These are phyloP conservation scores for Euglossa dilemma DNA, from an alignment of 1,140 invertebrate species.

Conservation along the genomic window DNA sequence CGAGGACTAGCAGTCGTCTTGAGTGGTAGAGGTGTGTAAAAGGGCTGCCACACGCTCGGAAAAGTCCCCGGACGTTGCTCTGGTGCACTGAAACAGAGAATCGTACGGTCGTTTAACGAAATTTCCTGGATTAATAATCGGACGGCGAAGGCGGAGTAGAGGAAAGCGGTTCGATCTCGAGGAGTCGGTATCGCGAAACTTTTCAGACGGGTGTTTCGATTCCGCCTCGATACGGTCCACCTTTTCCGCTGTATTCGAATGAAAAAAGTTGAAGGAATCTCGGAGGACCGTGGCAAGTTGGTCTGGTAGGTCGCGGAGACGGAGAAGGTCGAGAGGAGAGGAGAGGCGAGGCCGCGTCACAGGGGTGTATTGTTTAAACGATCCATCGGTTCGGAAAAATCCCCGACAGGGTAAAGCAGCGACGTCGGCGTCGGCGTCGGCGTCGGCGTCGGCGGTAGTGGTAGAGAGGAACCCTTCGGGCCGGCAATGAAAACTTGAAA, in stretches of 20 bases:
- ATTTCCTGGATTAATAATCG: no score
- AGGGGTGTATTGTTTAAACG: slow-evolving; percentile 43
- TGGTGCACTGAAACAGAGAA: slow-evolving; percentile 69
- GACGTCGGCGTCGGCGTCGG: no score
- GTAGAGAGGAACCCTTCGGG: slow-evolving; percentile 18
- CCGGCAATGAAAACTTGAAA: slow-evolving; percentile 69
- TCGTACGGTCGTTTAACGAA: no score
- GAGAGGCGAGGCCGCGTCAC: not conserved
- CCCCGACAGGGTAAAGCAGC: slow-evolving; percentile 12
- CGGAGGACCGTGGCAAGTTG: not conserved
- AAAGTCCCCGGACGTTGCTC: slow-evolving; percentile 68
- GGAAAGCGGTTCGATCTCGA: no score
- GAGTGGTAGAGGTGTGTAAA: slow-evolving; percentile 72
- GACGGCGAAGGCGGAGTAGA: no score
- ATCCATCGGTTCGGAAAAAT: slow-evolving; percentile 22
- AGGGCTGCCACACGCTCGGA: slow-evolving; percentile 74
- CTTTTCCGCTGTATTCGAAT: not conserved
- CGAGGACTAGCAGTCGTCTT: slow-evolving; percentile 76
- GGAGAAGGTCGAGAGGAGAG: not conserved
- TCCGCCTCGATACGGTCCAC: not conserved
- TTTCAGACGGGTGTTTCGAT: not conserved
- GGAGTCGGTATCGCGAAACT: not conserved
- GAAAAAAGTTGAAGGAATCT: slow-evolving; percentile 27
- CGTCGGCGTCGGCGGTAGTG: no score
- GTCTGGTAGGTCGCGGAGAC: not conserved